Conservation (phyloP, 2,113 vertebrate species). For the Lates calcarifer region DNA sequence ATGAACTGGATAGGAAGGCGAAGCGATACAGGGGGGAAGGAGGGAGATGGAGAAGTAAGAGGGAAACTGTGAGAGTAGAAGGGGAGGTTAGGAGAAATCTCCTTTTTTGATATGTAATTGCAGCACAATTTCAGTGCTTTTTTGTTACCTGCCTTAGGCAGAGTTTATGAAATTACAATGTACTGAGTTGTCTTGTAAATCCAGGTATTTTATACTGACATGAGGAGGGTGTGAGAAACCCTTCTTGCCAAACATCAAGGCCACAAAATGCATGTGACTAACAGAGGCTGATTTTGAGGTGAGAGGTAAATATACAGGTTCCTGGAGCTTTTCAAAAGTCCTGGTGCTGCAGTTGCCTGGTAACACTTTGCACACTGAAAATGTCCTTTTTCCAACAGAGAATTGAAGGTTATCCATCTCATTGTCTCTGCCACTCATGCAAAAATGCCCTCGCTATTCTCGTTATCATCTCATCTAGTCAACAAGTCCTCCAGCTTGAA, state of each 20-base stretch:
- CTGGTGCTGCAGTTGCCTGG: slow-evolving; percentile 72
- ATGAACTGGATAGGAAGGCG: slow-evolving; percentile 35
- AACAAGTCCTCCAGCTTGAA: neutral
- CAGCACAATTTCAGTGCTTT: slow-evolving; percentile 7
- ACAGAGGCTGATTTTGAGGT: slow-evolving; percentile 3
- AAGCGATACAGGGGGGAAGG: neutral
- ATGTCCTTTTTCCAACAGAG: slow-evolving; percentile 53
- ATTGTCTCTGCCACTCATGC: slow-evolving; percentile 29
- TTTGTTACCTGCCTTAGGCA: slow-evolving; percentile 34
- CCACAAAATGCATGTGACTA: slow-evolving; percentile 17
- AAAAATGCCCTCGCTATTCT: slow-evolving; percentile 10
- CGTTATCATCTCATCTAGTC: slow-evolving; percentile 13
- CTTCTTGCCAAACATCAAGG: slow-evolving; percentile 8
- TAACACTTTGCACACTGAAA: slow-evolving; percentile 65
- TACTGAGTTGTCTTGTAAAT: slow-evolving; percentile 38
- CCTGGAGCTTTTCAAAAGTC: slow-evolving; percentile 29
- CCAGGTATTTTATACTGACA: slow-evolving; percentile 15
- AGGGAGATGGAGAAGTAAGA: neutral
- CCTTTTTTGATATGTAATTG: neutral
- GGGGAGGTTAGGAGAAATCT: neutral
- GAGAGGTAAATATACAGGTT: slow-evolving; percentile 18
- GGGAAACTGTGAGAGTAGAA: neutral
- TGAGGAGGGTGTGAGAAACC: neutral
- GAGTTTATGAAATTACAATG: slow-evolving; percentile 6
- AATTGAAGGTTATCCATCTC: slow-evolving; percentile 66